Evolutionary conservation across 2,888 invertebrate species (phyloP).

Genomic region (Eremobia ochroleuca): DNA sequence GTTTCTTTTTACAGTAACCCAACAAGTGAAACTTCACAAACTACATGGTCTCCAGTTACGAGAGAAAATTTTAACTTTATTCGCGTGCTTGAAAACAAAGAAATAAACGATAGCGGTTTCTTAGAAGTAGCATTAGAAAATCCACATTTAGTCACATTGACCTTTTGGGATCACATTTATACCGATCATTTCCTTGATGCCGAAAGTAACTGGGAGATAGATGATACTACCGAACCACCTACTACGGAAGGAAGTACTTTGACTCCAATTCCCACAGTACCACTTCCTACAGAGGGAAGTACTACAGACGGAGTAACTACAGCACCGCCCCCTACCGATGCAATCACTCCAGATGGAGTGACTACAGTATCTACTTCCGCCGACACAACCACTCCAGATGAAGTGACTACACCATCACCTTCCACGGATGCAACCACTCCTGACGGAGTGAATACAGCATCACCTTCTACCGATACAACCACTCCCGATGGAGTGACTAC

Average conservation of each 20-base stretch:
- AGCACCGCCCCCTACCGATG: not conserved
- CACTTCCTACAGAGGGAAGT: not conserved
- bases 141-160: conserved; percentile 75
- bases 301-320: not conserved
- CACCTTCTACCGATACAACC: not conserved
- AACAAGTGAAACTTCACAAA: conserved; percentile 74
- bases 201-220: conserved; percentile 76
- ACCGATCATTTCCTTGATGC: conserved; percentile 81
- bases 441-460: not conserved
- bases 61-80: conserved; percentile 68
- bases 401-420: not conserved
- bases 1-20: conserved; percentile 77
- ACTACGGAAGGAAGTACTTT: not conserved
- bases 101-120: conserved; percentile 67
- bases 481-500: not conserved
- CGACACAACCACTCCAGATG: not conserved
- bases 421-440: not conserved
- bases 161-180: conserved; percentile 84
- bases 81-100: conserved; percentile 75
- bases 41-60: conserved; percentile 80
- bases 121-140: conserved; percentile 74
- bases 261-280: not conserved
- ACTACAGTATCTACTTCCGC: not conserved
- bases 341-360: not conserved
- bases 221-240: conserved; percentile 3